Evolutionary conservation across 2,888 invertebrate genomes (phyloP), one percentile per base, ranked within the genome.

Genomic region (Emesis castigata): DNA sequence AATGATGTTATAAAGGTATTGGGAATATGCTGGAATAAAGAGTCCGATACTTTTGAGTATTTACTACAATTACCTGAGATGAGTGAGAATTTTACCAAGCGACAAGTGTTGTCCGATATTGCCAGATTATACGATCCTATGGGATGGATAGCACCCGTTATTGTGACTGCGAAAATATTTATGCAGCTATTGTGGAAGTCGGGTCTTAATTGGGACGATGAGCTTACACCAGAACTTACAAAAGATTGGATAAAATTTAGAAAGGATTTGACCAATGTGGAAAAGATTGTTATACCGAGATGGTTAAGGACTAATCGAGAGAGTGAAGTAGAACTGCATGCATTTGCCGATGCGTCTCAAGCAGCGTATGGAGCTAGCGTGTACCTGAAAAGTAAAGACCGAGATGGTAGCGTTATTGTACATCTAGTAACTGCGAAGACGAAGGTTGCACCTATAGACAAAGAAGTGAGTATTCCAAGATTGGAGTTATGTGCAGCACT

Each of bases 121-220:
- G 62, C 78, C 22, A 26, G 73, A 3, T 58, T 86, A 0, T 83
- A 74, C 31, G 83, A 85, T 73, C 82, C 81, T 7, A 29, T 58
- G 58, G 65, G 65, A 7, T 66, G 65, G 65, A 20, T 66, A 20
- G 18, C 34, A 11, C 65, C 65, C 1, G 34, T 66, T 6, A 18
- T 39, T 1, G n/a, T 66, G 3, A 7, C 8, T 1, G 31, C 31
- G 5, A 31, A 31, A 31, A 7, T 20, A 11, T 18, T 66, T 4
- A 66, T 66, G 14, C 65, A 34, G 22, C 11, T 39, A 20, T 11
- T 65, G 16, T 65, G 34, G 86, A 84, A 81, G 31, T 61, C 75
- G 6, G 75, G 79, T 5, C 8, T 85, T 0, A 44, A n/a, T 0
- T 87, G 86, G 87, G 85, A 87, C 44, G 77, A 83, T 16, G 62